These are phyloP conservation scores for Eudyptes chrysolophus DNA, from an alignment of 2,113 vertebrate genomes.

Conservation along the genomic window DNA sequence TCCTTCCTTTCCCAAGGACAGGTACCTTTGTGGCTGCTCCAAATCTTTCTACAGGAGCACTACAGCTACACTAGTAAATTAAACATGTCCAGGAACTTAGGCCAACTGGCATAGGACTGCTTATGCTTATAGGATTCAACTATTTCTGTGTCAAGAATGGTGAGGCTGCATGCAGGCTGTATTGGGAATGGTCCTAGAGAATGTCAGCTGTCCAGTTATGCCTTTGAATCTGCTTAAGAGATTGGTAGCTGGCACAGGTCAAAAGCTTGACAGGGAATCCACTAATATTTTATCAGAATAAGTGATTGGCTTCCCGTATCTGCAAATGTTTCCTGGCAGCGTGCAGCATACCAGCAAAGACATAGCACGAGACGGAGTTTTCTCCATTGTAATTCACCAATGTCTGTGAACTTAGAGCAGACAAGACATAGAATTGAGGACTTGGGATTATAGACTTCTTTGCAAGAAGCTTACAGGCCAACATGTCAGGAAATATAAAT, in stretches of 20 bases:
- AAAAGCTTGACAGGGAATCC: not conserved
- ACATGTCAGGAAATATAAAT: not conserved
- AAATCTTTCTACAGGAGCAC: not conserved
- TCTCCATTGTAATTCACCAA: not conserved
- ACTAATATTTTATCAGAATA: not conserved
- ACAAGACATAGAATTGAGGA: not conserved
- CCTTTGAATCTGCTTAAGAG: not conserved
- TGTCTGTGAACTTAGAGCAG: not conserved
- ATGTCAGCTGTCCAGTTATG: slow-evolving; percentile 23
- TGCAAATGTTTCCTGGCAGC: not conserved
- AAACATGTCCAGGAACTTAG: not conserved
- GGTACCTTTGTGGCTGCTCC: not conserved
- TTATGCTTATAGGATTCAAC: not conserved
- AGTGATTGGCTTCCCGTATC: not conserved
- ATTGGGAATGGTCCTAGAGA: slow-evolving; percentile 36
- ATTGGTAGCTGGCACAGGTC: not conserved
- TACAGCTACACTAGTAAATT: not conserved
- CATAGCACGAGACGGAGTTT: not conserved
- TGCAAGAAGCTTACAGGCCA: not conserved
- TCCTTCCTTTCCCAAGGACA: not conserved
- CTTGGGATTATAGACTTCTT: not conserved
- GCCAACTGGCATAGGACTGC: not conserved
- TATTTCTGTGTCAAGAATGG: not conserved
- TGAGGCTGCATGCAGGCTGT: not conserved
- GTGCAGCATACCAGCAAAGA: not conserved